Base-by-base conservation (phyloP, 2,888 invertebrate species). In the Creontiades dilutus region DNA sequence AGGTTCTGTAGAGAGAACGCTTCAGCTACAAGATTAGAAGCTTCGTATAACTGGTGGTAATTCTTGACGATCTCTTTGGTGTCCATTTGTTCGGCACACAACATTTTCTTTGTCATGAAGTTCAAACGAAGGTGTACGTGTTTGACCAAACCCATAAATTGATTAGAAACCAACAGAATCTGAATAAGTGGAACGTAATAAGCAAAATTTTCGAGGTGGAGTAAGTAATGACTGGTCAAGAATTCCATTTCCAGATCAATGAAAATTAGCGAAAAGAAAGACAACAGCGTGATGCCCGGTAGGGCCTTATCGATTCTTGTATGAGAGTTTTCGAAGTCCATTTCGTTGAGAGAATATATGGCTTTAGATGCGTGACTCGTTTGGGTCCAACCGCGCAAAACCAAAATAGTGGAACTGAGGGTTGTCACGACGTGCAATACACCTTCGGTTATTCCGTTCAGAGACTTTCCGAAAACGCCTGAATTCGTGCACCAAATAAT, bases 341-440 rank as follows among this genome's bases (percentile, higher is more conserved):
- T 12, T 19, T 19, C 23, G 13, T 68, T 9, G 68, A 68, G 68
- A 19, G 9, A 12, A 19, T 23, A 23, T 2, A 68, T 68, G 11
- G 68, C 68, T 68, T 23, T 23, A 12, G 23, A 11, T 7, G 23
- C 68, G 9, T 11, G 23, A 0, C 27, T 19, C n/a, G 68, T 68
- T 68, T 68, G 68, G 5, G 12, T 68, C 68, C 68, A 68, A 9
- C 68, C 68, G 5, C 68, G 68, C 68, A 68, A 5, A 23, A 68
- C 68, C 27, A 68, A 23, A 68, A 68, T 68, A 12, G 68, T 68
- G 4, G 68, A 68, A 23, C 55, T 57, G 61, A 28, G 61, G 0
- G 85, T 61, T 1, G 85, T 85, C n/a, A 85, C n/a, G 27, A 85
- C 37, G 85, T 85, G 85, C 61, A 57, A 11, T n/a, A 85, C 61